A percentile compares a stretch with the other conserved stretches of the same genome.
These are phyloP conservation scores for Parelbella ahira DNA, from an alignment of 2,888 invertebrate genomes.

Conservation along the genomic window DNA sequence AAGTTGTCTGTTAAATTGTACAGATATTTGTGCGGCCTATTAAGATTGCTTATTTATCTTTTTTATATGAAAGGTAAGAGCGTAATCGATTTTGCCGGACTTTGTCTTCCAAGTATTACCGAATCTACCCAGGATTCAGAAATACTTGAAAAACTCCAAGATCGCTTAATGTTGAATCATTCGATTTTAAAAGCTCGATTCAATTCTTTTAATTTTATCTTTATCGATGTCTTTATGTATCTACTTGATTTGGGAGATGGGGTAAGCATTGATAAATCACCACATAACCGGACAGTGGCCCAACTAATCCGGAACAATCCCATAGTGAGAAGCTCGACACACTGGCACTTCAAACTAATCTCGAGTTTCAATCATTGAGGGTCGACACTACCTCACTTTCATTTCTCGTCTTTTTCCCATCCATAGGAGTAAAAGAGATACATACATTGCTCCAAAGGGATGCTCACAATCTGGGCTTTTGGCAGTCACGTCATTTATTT, in stretches of 20 bases:
- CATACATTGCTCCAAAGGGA: slow-evolving; percentile 18
- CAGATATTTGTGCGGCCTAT: no score
- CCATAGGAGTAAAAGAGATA: slow-evolving; percentile 8
- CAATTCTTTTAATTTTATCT: no score
- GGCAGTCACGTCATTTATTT: slow-evolving; percentile 25
- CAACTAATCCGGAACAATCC: background rate
- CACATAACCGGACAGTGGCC: background rate
- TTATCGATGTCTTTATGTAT: no score
- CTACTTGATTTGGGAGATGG: background rate
- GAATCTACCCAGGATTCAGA: no score
- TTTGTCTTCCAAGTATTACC: no score
- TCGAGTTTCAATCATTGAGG: slow-evolving; percentile 11
- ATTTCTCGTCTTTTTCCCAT: slow-evolving; percentile 3
- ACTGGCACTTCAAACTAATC: slow-evolving; percentile 10
- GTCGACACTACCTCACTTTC: background rate
- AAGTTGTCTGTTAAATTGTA: no score
- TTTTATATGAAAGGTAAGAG: no score
- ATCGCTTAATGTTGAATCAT: no score
- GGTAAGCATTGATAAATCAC: slow-evolving; percentile 1
- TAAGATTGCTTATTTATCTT: no score
- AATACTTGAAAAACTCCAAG: no score
- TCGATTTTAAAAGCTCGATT: no score
- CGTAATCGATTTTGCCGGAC: no score
- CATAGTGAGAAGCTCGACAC: background rate
- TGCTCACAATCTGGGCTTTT: slow-evolving; percentile 26